phyloP scores from a whole-genome alignment of 2,888 invertebrate species.

The Stenurella melanura region DNA sequence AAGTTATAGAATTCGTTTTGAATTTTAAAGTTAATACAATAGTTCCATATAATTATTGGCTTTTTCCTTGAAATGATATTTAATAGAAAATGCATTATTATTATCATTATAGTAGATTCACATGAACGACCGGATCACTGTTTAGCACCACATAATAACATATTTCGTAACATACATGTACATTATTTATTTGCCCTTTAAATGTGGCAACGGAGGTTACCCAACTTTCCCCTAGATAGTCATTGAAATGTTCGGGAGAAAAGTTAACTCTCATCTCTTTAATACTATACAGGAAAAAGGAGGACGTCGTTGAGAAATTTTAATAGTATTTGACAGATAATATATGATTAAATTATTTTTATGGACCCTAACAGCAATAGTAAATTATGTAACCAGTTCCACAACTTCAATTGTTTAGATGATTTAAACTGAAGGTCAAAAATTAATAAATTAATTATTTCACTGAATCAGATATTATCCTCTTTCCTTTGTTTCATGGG shows the following conservation, averaged over 20 bases:
- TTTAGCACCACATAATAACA: too few relatives aligned
- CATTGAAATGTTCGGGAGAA: constrained; percentile 27
- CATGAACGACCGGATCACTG: too few relatives aligned
- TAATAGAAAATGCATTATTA: too few relatives aligned
- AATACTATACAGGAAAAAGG: constrained; percentile 43
- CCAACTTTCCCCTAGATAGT: background rate
- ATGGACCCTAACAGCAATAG: constrained; percentile 35
- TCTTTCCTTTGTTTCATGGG: constrained; percentile 24
- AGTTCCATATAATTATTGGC: too few relatives aligned
- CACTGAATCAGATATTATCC: constrained; percentile 46
- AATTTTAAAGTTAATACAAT: too few relatives aligned
- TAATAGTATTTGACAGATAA: constrained; percentile 42
- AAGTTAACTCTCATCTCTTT: constrained; percentile 35
- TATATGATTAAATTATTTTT: constrained; percentile 35
- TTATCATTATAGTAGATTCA: too few relatives aligned
- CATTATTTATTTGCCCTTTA: too few relatives aligned
- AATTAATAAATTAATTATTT: constrained; percentile 52
- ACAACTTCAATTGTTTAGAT: constrained; percentile 41
- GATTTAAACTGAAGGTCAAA: constrained; percentile 51
- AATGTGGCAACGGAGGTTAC: background rate
- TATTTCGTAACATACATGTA: too few relatives aligned
- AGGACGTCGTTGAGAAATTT: constrained; percentile 25
- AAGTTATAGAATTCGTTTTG: too few relatives aligned
- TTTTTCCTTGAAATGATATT: too few relatives aligned
- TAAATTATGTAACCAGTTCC: constrained; percentile 35